Conservation (phyloP, 1,140 invertebrate species). For the Ephestia elutella region DNA sequence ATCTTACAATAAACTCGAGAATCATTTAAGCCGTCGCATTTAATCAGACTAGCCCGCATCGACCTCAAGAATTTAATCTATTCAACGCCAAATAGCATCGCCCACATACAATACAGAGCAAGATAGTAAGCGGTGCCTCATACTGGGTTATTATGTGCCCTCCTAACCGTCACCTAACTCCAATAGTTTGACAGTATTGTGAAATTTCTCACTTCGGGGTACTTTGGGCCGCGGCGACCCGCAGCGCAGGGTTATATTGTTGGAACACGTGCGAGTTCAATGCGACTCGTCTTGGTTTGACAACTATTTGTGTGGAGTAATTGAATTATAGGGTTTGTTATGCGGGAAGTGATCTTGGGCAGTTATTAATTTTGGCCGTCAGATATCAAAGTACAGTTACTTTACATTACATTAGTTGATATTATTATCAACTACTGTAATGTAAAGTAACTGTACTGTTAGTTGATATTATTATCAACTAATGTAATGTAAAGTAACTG, state of each 20-base stretch:
- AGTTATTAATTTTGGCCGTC: slow-evolving; percentile 17
- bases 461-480: no score
- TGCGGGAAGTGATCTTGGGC: slow-evolving; percentile 34
- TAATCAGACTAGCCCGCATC: slow-evolving; percentile 1
- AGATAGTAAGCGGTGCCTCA: slow-evolving; percentile 25
- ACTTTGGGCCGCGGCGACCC: slow-evolving; percentile 43
- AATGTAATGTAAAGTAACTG: no score
- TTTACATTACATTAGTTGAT: no score
- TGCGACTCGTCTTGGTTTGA: slow-evolving; percentile 45
- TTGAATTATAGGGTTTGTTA: slow-evolving; percentile 54
- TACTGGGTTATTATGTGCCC: slow-evolving; percentile 52
- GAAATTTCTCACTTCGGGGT: slow-evolving; percentile 43
- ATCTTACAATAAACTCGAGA: slow-evolving; percentile 7
- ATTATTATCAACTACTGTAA: no score
- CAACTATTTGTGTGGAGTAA: slow-evolving; percentile 54
- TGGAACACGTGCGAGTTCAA: slow-evolving; percentile 57
- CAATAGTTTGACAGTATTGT: slow-evolving; percentile 57
- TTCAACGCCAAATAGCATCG: slow-evolving; percentile 9
- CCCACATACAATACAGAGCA: slow-evolving; percentile 11
- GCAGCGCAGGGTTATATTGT: slow-evolving; percentile 52
- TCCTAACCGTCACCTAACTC: slow-evolving; percentile 48
- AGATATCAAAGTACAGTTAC: no score
- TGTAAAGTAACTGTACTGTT: no score
- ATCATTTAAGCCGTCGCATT: not conserved
- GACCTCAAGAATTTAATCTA: slow-evolving; percentile 14